A percentile compares a stretch with the other conserved stretches of the same genome.
These are phyloP conservation scores for Tylochromis polylepis DNA, from an alignment of 2,113 vertebrate species.

Conservation along the genomic window DNA sequence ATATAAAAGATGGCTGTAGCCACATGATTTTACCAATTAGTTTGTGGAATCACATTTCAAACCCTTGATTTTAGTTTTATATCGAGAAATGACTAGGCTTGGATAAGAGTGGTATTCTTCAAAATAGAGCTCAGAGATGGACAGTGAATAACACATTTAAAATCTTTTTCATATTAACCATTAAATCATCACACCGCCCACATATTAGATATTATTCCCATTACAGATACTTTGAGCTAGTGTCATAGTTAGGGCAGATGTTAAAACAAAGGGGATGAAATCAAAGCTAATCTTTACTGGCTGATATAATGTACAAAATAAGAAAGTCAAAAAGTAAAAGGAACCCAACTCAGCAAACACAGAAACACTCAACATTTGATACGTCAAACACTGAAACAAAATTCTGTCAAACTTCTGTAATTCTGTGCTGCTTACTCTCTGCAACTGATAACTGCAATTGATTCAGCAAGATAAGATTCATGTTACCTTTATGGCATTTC, in stretches of 20 bases:
- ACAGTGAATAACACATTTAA: background rate
- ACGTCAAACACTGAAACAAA: too few species aligned
- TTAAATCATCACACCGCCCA: background rate
- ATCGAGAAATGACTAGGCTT: background rate
- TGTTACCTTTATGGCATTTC: background rate
- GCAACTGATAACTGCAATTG: background rate
- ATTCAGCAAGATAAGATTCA: background rate
- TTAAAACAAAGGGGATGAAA: background rate
- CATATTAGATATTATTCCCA: background rate
- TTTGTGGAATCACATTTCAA: background rate
- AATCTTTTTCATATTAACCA: background rate
- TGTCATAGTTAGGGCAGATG: background rate
- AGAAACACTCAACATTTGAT: too few species aligned
- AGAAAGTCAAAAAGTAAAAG: background rate
- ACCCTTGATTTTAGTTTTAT: background rate
- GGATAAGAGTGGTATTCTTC: background rate
- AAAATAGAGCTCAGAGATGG: background rate
- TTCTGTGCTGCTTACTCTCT: background rate
- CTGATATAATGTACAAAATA: background rate
- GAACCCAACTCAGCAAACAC: background rate
- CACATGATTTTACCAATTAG: background rate
- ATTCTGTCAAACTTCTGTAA: background rate
- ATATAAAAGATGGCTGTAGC: background rate
- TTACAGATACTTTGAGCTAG: background rate
- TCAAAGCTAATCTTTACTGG: accelerated